Percentiles rank a stretch among this genome's conserved stretches.
Conservation (phyloP, 2,797 vertebrate species). For the Falco biarmicus region DNA sequence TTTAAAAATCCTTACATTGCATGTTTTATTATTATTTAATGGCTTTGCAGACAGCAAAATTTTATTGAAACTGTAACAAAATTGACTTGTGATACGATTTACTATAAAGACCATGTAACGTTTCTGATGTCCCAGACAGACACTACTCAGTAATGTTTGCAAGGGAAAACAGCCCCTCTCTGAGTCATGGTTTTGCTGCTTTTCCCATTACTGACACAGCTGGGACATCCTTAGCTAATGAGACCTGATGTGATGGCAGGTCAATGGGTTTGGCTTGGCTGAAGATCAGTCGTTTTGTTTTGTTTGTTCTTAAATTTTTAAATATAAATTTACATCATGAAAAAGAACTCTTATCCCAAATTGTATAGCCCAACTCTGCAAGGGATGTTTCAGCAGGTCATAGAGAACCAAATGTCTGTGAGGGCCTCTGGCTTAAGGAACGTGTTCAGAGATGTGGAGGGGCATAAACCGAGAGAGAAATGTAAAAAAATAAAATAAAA, state of each 20-base stretch:
- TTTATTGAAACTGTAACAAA: constrained; percentile 46
- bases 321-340: background rate
- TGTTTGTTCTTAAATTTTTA: background rate
- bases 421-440: background rate
- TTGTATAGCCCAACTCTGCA: background rate
- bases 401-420: background rate
- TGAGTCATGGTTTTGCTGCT: background rate
- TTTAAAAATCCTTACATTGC: constrained; percentile 33
- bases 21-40: background rate
- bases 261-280: background rate
- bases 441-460: background rate
- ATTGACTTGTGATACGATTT: constrained; percentile 37
- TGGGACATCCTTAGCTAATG: background rate
- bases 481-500: background rate
- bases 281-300: background rate
- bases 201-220: background rate
- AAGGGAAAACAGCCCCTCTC: background rate
- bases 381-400: background rate
- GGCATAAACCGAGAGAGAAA: background rate
- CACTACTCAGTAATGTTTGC: background rate
- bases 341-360: background rate
- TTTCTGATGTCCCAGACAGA: background rate
- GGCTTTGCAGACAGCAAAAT: constrained; percentile 42
- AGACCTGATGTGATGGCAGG: background rate
- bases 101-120: background rate